phyloP scores from a whole-genome alignment of 2,113 vertebrate genomes.

The Scolopax mira region DNA sequence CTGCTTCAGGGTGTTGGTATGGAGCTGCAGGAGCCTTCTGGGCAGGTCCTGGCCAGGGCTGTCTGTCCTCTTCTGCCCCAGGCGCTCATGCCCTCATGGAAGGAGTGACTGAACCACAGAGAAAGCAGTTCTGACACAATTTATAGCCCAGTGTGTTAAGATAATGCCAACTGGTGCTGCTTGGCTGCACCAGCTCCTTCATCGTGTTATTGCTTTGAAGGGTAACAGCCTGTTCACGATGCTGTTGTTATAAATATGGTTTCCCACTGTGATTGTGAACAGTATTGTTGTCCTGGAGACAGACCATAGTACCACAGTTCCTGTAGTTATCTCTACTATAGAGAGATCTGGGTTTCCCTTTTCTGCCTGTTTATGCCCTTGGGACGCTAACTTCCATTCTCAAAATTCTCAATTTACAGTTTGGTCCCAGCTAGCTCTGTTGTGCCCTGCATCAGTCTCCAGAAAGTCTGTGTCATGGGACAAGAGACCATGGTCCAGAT shows the following conservation, averaged over 20 bases:
- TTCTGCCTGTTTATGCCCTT: neutral
- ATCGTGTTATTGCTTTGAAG: fast-evolving
- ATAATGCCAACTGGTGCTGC: neutral
- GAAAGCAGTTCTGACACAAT: neutral
- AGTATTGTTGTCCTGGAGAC: neutral
- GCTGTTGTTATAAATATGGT: neutral
- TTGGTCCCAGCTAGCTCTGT: neutral
- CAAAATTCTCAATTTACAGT: neutral
- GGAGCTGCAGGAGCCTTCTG: neutral
- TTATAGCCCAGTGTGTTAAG: neutral
- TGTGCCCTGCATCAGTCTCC: neutral
- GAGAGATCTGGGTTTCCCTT: neutral
- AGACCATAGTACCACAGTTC: neutral
- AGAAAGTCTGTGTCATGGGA: neutral
- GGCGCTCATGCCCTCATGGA: neutral
- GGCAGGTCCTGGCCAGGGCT: neutral
- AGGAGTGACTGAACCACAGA: neutral
- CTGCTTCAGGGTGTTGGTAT: neutral
- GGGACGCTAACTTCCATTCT: neutral
- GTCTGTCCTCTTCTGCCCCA: neutral
- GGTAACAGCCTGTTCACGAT: neutral
- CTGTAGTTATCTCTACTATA: neutral
- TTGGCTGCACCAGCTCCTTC: neutral
- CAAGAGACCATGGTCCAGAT: neutral
- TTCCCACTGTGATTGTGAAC: neutral